Percentiles rank a stretch among this genome's conserved stretches.
phyloP scores from a whole-genome alignment of 2,113 vertebrate species.

The Rhegmatorhina hoffmannsi region DNA sequence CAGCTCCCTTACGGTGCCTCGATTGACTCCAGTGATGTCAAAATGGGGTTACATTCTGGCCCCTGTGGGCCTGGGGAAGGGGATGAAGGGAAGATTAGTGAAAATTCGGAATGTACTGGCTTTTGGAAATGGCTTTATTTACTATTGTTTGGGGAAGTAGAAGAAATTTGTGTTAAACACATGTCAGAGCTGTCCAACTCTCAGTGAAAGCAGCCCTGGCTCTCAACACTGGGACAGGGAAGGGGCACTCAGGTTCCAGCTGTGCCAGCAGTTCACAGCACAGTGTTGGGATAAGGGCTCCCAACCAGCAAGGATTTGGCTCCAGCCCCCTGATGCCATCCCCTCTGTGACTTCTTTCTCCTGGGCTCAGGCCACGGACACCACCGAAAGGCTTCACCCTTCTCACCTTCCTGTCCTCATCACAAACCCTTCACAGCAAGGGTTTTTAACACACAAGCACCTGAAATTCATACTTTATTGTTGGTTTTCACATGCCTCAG shows the following conservation, averaged over 20 bases:
- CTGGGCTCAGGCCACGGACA: fast-evolving
- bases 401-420: neutral
- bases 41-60: neutral
- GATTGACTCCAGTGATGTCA: neutral
- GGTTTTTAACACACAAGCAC: neutral
- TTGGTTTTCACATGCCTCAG: neutral
- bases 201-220: neutral
- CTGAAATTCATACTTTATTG: neutral
- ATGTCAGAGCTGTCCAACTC: neutral
- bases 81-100: neutral
- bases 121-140: neutral
- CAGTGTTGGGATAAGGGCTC: neutral
- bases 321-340: neutral
- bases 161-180: neutral
- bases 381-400: neutral
- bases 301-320: too few relatives aligned
- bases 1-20: neutral
- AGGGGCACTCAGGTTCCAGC: neutral
- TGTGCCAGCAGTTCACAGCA: neutral
- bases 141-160: neutral
- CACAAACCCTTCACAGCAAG: neutral
- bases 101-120: neutral
- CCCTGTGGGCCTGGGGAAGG: neutral
- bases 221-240: neutral
- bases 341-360: neutral